phyloP scores from a whole-genome alignment of 2,888 invertebrate genomes.

The Helobdella robusta region DNA sequence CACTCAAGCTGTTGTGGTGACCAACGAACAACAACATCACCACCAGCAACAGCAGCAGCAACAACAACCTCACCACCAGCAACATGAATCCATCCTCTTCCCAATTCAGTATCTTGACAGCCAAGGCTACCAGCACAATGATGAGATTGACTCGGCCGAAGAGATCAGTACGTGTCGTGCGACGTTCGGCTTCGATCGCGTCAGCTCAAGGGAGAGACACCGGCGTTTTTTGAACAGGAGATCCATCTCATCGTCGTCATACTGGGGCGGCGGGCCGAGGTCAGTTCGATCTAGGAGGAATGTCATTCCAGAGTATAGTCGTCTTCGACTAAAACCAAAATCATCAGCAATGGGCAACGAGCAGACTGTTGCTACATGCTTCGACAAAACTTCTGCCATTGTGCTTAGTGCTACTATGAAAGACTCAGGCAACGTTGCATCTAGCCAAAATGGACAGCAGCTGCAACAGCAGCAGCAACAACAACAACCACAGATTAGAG shows the following conservation, averaged over 20 bases:
- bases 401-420: background rate
- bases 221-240: constrained; percentile 17
- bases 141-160: constrained; percentile 19
- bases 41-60: constrained; percentile 6
- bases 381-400: constrained; percentile 5
- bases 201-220: constrained; percentile 12
- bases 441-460: constrained; percentile 4
- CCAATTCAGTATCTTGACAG: too few species aligned
- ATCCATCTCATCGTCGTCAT: constrained; percentile 6
- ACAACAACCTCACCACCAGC: background rate
- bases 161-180: constrained; percentile 6
- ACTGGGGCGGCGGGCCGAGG: constrained; percentile 19
- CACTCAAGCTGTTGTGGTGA: constrained; percentile 18
- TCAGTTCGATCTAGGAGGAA: constrained; percentile 7
- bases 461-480: background rate
- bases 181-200: constrained; percentile 17
- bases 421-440: background rate
- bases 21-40: background rate
- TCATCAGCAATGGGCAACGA: background rate
- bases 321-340: constrained; percentile 15
- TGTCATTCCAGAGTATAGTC: constrained; percentile 19
- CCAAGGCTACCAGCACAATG: constrained; percentile 1
- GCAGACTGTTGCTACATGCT: background rate
- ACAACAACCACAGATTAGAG: background rate
- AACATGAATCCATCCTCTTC: background rate